These are phyloP conservation scores for Hyles vespertilio DNA, from an alignment of 1,140 invertebrate genomes.

Conservation along the genomic window DNA sequence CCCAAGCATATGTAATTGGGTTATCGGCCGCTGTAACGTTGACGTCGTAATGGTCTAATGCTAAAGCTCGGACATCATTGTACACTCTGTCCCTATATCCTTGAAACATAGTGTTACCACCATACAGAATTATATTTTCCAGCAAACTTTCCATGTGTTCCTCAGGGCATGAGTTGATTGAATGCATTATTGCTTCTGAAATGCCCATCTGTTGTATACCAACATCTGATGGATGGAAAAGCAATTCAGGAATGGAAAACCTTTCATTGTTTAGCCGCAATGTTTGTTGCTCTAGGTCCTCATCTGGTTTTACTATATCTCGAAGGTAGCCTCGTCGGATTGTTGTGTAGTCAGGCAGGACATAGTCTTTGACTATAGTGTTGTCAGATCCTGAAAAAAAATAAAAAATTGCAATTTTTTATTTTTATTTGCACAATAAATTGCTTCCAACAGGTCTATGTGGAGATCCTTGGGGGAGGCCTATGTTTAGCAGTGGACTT, in stretches of 20 bases:
- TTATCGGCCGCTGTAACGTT: conserved; percentile 80
- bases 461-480: too few species aligned
- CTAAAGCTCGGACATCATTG: conserved; percentile 86
- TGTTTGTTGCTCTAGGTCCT: conserved; percentile 85
- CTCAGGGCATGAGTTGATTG: conserved; percentile 83
- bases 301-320: conserved; percentile 72
- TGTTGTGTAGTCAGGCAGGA: conserved; percentile 95
- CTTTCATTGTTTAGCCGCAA: conserved; percentile 93
- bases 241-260: conserved; percentile 94
- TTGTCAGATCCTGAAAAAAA: conserved; percentile 43
- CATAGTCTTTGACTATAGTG: conserved; percentile 90
- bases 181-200: conserved; percentile 89
- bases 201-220: conserved; percentile 97
- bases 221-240: conserved; percentile 97
- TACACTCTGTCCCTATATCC: conserved; percentile 90
- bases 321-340: conserved; percentile 88
- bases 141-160: conserved; percentile 89
- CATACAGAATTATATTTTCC: conserved; percentile 93
- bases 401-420: too few species aligned
- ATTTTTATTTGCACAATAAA: neutral
- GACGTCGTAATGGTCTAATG: conserved; percentile 84
- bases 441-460: neutral
- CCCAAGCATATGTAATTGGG: conserved; percentile 91
- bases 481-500: too few species aligned
- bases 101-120: conserved; percentile 90